Base-by-base conservation (phyloP, 1,140 invertebrate species). In the Drosophila trapezifrons region DNA sequence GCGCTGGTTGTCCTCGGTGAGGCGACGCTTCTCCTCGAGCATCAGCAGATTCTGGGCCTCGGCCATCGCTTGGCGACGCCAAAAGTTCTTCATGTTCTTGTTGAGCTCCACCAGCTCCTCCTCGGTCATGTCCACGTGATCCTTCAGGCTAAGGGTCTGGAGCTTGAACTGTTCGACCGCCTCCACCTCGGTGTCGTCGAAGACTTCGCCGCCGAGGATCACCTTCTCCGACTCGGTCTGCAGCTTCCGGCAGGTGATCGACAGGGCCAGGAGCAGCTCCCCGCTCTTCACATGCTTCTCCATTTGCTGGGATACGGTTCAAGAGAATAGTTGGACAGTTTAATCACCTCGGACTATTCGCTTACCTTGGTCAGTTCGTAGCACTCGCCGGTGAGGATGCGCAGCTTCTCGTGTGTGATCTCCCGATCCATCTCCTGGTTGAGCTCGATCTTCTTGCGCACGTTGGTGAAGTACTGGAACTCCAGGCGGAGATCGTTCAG, bases 171-270 rank as follows among this genome's bases (percentile, higher is more conserved):
- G 7, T 4, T 73, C 76, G 20, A 64, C 25, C 0, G 72, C 20
- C 2, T 45, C 43, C 45, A 89, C 38, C n/a, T 81, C 46, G 40
- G 66, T 49, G 2, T 69, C 22, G n/a, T 83, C 76, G 7, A 70
- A 42, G 0, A 80, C 25, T 42, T 91, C 83, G 8, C 77, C 73
- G n/a, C 82, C 83, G 8, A 79, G 49, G 10, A 90, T 73, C 15
- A 91, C 71, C 40, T 91, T 91, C 40, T 91, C 90, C 2, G 80
- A 63, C 42, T 91, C 81, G 2, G 90, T 91, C 62, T 91, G 90
- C 4, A 90, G 54, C 43, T 91, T 91, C n/a, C 90, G 75, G n/a
- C 90, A 91, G 25, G 76, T 91, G 47, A 90, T 84, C 2, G 90
- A 80, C 9, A 91, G 58, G 0, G 87, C 82, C 13, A 91, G 45